A percentile compares a stretch with the other conserved stretches of the same genome.
These are phyloP conservation scores for Mechanitis mazaeus DNA, from an alignment of 2,888 invertebrate genomes.

Conservation along the genomic window DNA sequence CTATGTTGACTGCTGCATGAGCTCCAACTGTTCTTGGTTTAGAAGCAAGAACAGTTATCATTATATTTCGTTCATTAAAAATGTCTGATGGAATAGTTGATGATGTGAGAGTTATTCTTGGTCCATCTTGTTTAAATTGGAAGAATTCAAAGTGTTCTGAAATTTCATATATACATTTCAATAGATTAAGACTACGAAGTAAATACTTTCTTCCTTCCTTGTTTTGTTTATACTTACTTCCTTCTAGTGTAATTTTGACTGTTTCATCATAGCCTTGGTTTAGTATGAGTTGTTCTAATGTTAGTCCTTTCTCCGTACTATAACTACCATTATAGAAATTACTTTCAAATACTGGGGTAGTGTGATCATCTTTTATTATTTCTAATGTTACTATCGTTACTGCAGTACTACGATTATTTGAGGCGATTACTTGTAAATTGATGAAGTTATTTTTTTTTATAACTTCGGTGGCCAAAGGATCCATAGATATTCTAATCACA, in stretches of 20 bases:
- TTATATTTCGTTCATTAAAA: slow-evolving; percentile 37
- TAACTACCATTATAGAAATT: slow-evolving; percentile 49
- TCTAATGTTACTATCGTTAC: slow-evolving; percentile 47
- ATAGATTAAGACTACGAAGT: background rate
- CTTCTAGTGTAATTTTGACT: slow-evolving; percentile 40
- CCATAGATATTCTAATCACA: slow-evolving; percentile 44
- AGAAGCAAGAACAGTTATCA: slow-evolving; percentile 43
- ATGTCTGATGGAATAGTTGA: slow-evolving; percentile 43
- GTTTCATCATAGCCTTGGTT: slow-evolving; percentile 53
- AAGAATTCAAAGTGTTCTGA: slow-evolving; percentile 44
- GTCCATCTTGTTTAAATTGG: slow-evolving; percentile 30
- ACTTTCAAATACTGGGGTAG: slow-evolving; percentile 50
- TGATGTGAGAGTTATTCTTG: slow-evolving; percentile 32
- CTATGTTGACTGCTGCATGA: slow-evolving; percentile 45
- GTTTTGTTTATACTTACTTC: slow-evolving; percentile 42
- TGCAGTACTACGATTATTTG: slow-evolving; percentile 37
- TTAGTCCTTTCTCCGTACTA: slow-evolving; percentile 37
- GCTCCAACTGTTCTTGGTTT: slow-evolving; percentile 56
- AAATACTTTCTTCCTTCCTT: background rate
- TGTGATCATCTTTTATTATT: slow-evolving; percentile 52
- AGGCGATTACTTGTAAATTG: slow-evolving; percentile 44
- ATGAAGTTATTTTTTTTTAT: slow-evolving; percentile 48
- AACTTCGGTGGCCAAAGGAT: slow-evolving; percentile 35
- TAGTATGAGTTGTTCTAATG: slow-evolving; percentile 42
- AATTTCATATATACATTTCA: slow-evolving; percentile 11